Evolutionary conservation across 2,113 vertebrate species (phyloP), one percentile per base, ranked within the genome.

Genomic region (Oreochromis aureus): DNA sequence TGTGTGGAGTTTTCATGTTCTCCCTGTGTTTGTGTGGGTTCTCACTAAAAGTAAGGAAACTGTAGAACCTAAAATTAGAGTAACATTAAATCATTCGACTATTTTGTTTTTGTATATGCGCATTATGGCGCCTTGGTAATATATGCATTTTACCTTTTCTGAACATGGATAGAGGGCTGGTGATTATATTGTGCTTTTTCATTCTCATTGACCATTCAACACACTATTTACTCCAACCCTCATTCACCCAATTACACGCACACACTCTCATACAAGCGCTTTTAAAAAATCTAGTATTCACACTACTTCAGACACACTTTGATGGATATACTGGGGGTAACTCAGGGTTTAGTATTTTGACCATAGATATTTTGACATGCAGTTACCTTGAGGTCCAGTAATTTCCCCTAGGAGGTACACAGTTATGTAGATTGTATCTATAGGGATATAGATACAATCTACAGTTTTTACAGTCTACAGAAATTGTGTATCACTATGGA

Each of bases 271-370:
- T 71, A 3, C 63, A 69, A 24, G 12, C 36, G 24, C 12, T 44
- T 44, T 0, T 71, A 44, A 24, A 0, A 9, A 6, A 39, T 39
- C 0, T 66, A 66, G 32, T 34, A 66, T 71, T 0, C 36, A 71
- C n/a, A 71, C 1, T n/a, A 66, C 18, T 63, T 66, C 10, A 39
- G 18, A 22, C 66, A 44, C 39, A 71, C n/a, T 71, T 44, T 10
- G 12, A 44, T 71, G n/a, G 7, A 24, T 71, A 24, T 4, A 24
- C 13, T 24, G 18, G n/a, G 36, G 39, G 7, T 10, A 24, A 44
- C 12, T 69, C 4, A 22, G 63, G 63, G 63, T 69, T 69, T 69
- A 69, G 63, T 41, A 69, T 69, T 41, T n/a, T 69, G 19, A 41
- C 39, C 24, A 71, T 71, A 44, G 7, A 44, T 24, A 44, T 24